A percentile compares a stretch with the other conserved stretches of the same genome.
phyloP scores from a whole-genome alignment of 2,888 invertebrate genomes.

The Dermolepida albohirtum region DNA sequence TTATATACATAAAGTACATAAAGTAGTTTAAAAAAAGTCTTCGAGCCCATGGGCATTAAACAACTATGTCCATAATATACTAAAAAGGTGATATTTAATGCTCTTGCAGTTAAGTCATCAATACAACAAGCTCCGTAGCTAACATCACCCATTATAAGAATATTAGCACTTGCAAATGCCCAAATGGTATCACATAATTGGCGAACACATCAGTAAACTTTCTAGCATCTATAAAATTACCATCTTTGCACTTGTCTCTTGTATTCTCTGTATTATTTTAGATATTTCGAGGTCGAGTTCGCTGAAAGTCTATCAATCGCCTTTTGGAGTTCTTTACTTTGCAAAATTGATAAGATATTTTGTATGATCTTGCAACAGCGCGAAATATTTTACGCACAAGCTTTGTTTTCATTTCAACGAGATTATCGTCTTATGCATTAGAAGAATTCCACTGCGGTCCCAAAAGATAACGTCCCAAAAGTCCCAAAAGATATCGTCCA shows the following conservation, averaged over 20 bases:
- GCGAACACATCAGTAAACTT: slow-evolving; percentile 92
- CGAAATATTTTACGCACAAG: slow-evolving; percentile 84
- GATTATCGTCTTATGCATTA: slow-evolving; percentile 63
- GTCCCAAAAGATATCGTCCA: too few species aligned
- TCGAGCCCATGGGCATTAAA: slow-evolving; percentile 88
- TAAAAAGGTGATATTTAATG: slow-evolving; percentile 88
- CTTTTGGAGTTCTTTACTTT: slow-evolving; percentile 78
- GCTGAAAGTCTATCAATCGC: slow-evolving; percentile 83
- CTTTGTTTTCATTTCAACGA: slow-evolving; percentile 82
- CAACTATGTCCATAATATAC: slow-evolving; percentile 99
- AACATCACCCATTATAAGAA: slow-evolving; percentile 95
- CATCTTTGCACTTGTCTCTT: slow-evolving; percentile 82
- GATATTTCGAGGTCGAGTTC: slow-evolving; percentile 98
- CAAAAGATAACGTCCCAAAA: too few species aligned
- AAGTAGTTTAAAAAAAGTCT: slow-evolving; percentile 87
- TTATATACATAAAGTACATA: slow-evolving; percentile 98
- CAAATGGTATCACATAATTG: slow-evolving; percentile 91
- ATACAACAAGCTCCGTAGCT: slow-evolving; percentile 99
- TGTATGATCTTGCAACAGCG: slow-evolving; percentile 78
- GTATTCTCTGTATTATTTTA: slow-evolving; percentile 97
- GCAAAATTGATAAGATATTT: slow-evolving; percentile 83
- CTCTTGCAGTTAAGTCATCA: slow-evolving; percentile 94
- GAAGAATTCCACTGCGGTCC: too few species aligned
- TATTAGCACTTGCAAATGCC: slow-evolving; percentile 88
- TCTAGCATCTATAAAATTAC: slow-evolving; percentile 98